Evolutionary conservation across 2,888 invertebrate genomes (phyloP), one percentile per base, ranked within the genome.

Genomic region (Leptinotarsa rubiginosa): DNA sequence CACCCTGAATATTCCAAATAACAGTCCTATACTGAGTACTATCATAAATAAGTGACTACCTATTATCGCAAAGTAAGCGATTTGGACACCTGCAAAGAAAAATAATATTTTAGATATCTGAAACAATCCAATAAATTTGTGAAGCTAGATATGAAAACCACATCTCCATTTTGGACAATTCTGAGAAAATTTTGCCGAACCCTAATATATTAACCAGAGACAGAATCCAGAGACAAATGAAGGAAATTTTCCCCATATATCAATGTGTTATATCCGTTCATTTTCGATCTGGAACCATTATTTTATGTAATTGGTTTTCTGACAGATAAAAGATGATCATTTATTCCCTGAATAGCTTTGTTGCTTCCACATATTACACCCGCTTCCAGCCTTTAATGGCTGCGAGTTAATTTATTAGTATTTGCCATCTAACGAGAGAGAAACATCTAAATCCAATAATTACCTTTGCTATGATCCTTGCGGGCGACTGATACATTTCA

Each of bases 1-100:
- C 87, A 94, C 94, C 92, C 92, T 93, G 89, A 93, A 91, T 86
- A 94, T 92, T 79, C 94, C 94, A 86, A 93, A 91, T 83, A 94
- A 90, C 74, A 94, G 88, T 82, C 93, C 90, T 87, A 93, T 90
- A 86, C 93, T 94, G 73, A 94, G 89, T 74, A 93, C 88, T 79
- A 93, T 92, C 93, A 94, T 93, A 84, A 93, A 93, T 89, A 94
- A 91, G 88, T 94, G 94, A 66, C 94, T 94, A 85, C 93, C 93
- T 87, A 94, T 94, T 83, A 94, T 94, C 83, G 94, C 93, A 83
- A 93, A 90, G 88, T 94, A 93, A 80, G 94, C 93, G 88, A 94
- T 93, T 90, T 94, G 94, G 84, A 94, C 94, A 89, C 94, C 94
- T 94, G 92, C 66, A 92, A 88, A 88, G 89, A 81, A 80, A 79